Conservation (phyloP, 2,797 vertebrate species). For the Toxotes lorentzi region DNA sequence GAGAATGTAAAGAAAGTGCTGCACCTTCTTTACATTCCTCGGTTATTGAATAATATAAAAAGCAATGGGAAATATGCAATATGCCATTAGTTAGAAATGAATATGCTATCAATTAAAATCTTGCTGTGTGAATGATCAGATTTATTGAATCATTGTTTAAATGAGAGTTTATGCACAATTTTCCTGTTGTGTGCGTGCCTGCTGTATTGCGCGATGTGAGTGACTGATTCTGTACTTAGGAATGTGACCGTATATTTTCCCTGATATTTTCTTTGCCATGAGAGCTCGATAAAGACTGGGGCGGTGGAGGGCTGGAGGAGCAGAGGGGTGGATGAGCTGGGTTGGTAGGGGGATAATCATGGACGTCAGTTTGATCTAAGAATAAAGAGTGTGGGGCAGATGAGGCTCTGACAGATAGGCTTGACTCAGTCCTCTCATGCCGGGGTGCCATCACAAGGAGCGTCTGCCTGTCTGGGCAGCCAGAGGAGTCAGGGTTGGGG, state of each 20-base stretch:
- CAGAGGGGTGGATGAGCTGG: conserved; percentile 32
- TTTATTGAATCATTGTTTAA: conserved; percentile 47
- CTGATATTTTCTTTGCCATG: conserved; percentile 32
- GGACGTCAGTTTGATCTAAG: conserved; percentile 84
- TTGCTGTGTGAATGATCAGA: conserved; percentile 37
- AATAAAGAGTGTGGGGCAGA: conserved; percentile 84
- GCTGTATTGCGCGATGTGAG: not conserved
- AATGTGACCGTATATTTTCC: conserved; percentile 33
- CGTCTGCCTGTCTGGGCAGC: conserved; percentile 85
- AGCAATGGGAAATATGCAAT: conserved; percentile 38
- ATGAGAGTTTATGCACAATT: conserved; percentile 41
- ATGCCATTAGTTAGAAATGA: conserved; percentile 51
- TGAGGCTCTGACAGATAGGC: conserved; percentile 84
- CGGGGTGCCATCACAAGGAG: conserved; percentile 85
- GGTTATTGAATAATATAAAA: conserved; percentile 47
- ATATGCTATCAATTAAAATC: conserved; percentile 53
- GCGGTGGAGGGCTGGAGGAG: conserved; percentile 32
- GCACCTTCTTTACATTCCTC: no score
- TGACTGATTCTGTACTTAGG: conserved; percentile 15
- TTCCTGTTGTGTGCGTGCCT: conserved; percentile 1
- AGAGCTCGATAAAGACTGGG: conserved; percentile 56
- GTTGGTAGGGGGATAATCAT: conserved; percentile 72
- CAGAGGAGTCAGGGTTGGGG: conserved; percentile 29
- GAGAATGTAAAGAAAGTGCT: conserved; percentile 23
- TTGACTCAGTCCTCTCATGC: conserved; percentile 81